Evolutionary conservation across 2,113 vertebrate genomes (phyloP).

Genomic region (Siniperca chuatsi): DNA sequence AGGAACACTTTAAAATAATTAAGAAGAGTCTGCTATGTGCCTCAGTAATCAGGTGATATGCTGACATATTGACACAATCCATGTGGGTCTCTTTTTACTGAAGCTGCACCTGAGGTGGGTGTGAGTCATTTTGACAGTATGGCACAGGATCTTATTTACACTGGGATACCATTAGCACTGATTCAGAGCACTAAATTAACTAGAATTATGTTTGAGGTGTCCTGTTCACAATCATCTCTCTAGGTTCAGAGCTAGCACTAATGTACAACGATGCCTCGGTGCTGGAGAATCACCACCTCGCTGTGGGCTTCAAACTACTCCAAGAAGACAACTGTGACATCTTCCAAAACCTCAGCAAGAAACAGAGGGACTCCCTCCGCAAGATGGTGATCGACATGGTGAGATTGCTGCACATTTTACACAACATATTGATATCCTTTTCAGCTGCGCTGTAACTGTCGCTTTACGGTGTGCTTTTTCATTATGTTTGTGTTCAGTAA

Average conservation of each 20-base stretch:
- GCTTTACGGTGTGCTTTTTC: neutral
- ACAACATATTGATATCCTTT: neutral
- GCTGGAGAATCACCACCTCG: conserved; percentile 94
- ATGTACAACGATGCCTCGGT: conserved; percentile 95
- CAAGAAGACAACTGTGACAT: conserved; percentile 94
- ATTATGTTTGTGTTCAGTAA: neutral
- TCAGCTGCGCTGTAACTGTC: neutral
- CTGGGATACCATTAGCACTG: neutral
- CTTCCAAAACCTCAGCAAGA: conserved; percentile 92
- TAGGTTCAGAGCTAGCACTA: conserved; percentile 93
- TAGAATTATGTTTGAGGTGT: neutral
- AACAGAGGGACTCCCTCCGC: conserved; percentile 88
- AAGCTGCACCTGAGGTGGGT: neutral
- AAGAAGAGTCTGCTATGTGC: neutral
- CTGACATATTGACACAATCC: too few relatives aligned
- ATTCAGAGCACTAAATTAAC: neutral
- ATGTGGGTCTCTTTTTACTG: neutral
- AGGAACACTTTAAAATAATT: neutral
- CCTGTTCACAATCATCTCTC: neutral
- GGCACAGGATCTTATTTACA: neutral
- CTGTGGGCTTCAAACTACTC: conserved; percentile 94
- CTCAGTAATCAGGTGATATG: neutral
- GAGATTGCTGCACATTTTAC: neutral
- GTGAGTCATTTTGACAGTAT: neutral
- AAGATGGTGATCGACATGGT: conserved; percentile 96